Conservation (phyloP, 1,140 invertebrate genomes). For the Mactra quadrangularis region DNA sequence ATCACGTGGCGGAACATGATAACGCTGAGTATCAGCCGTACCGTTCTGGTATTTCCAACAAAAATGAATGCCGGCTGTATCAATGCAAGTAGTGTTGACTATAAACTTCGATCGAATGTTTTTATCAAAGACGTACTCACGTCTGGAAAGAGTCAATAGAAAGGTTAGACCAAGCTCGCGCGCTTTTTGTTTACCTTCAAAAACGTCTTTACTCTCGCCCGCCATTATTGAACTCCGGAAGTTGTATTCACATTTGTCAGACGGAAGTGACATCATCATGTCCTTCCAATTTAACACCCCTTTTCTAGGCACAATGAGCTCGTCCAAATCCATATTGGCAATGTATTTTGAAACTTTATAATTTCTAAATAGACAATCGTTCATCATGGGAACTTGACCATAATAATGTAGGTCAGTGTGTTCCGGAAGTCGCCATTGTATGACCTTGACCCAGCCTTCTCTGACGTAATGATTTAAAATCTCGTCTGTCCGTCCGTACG, state of each 20-base stretch:
- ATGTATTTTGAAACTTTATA: conserved; percentile 26
- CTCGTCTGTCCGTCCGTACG: conserved; percentile 28
- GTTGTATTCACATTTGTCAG: conserved; percentile 25
- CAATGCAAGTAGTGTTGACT: conserved; percentile 33
- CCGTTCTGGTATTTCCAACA: conserved; percentile 41
- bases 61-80: conserved; percentile 34
- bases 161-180: conserved; percentile 16
- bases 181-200: conserved; percentile 43
- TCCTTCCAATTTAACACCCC: conserved; percentile 15
- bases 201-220: conserved; percentile 17
- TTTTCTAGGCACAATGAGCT: conserved; percentile 26
- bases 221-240: conserved; percentile 27
- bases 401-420: conserved; percentile 29
- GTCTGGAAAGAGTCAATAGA: conserved; percentile 9
- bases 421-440: conserved; percentile 22
- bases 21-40: conserved; percentile 19
- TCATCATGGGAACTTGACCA: conserved; percentile 29
- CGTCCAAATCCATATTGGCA: conserved; percentile 46
- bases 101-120: conserved; percentile 28
- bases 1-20: conserved; percentile 34
- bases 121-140: conserved; percentile 38
- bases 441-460: conserved; percentile 29
- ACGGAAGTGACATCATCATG: conserved; percentile 19
- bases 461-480: conserved; percentile 35
- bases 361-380: conserved; percentile 33